A percentile compares a stretch with the other conserved stretches of the same genome.
These are phyloP conservation scores for Lerema accius DNA, from an alignment of 1,140 invertebrate species.

Conservation along the genomic window DNA sequence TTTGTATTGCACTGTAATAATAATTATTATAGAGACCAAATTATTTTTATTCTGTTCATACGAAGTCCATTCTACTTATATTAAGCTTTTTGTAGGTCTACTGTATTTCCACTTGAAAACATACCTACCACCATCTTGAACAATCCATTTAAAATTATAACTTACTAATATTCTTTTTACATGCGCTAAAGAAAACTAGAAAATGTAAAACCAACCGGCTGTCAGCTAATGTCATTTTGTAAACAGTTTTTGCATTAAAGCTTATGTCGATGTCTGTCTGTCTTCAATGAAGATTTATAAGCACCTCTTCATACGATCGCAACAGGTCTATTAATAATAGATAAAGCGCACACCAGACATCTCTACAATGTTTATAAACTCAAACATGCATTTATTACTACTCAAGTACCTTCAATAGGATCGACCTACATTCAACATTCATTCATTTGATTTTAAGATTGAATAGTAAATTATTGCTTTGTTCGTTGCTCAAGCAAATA, in stretches of 20 bases:
- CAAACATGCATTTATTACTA: conserved; percentile 37
- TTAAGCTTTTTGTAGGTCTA: too few species aligned
- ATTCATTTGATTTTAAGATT: conserved; percentile 47
- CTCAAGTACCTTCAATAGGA: conserved; percentile 59
- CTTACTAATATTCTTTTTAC: too few species aligned
- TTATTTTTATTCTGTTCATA: too few species aligned
- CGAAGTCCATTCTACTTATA: too few species aligned
- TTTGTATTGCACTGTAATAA: too few species aligned
- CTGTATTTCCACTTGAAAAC: too few species aligned
- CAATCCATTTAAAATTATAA: too few species aligned
- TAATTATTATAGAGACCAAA: too few species aligned
- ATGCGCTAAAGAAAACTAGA: too few species aligned
- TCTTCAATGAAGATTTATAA: conserved; percentile 31
- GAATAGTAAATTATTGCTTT: conserved; percentile 17
- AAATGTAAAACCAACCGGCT: background rate
- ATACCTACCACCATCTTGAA: too few species aligned
- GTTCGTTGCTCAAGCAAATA: too few species aligned
- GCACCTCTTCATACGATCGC: background rate
- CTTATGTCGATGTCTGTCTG: background rate
- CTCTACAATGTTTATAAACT: conserved; percentile 36
- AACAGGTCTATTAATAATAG: conserved; percentile 28
- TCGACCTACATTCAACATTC: conserved; percentile 56
- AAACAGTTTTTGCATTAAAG: conserved; percentile 12
- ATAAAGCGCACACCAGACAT: conserved; percentile 7
- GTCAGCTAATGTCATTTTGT: conserved; percentile 19